A percentile compares a stretch with the other conserved stretches of the same genome.
Evolutionary conservation across 2,888 invertebrate genomes (phyloP).

Genomic region (Anagyrus pseudococci): DNA sequence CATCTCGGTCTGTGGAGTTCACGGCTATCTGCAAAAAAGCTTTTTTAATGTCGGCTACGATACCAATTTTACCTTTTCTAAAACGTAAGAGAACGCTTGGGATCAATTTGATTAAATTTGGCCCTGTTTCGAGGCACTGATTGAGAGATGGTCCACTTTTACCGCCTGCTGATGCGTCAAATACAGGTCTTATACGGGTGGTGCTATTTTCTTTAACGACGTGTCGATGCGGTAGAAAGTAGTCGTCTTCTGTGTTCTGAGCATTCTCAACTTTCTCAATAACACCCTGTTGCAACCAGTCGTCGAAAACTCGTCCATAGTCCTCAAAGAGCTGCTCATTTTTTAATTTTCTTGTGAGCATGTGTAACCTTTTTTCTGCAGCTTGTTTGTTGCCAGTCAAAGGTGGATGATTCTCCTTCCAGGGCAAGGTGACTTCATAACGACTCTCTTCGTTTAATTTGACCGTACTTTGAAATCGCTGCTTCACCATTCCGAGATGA

Average conservation of each 20-base stretch:
- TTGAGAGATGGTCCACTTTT: slow-evolving; percentile 43
- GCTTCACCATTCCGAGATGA: background rate
- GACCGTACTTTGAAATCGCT: background rate
- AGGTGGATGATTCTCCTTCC: background rate
- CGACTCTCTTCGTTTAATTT: background rate
- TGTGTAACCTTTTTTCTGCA: background rate
- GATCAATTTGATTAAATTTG: slow-evolving; percentile 41
- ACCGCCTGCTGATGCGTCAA: slow-evolving; percentile 44
- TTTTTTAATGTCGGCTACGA: slow-evolving; percentile 38
- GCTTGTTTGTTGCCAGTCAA: background rate
- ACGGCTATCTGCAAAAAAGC: slow-evolving; percentile 41
- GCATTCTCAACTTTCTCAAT: background rate
- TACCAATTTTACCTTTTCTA: slow-evolving; percentile 33
- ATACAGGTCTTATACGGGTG: slow-evolving; percentile 42
- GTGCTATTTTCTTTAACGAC: slow-evolving; percentile 37
- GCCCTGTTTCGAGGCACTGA: slow-evolving; percentile 40
- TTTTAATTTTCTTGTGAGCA: background rate
- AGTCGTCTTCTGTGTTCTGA: background rate
- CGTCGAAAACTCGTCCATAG: background rate
- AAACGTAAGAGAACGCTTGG: slow-evolving; percentile 36
- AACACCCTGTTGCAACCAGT: background rate
- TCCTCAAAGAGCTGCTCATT: background rate
- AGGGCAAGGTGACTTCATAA: background rate
- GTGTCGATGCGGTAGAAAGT: slow-evolving; percentile 37
- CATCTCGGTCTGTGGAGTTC: slow-evolving; percentile 35